Evolutionary conservation across 30 jellyfish, hydroid and myxozoan species (phyloP).

Genomic region (Chrysaora quinquecirrha): DNA sequence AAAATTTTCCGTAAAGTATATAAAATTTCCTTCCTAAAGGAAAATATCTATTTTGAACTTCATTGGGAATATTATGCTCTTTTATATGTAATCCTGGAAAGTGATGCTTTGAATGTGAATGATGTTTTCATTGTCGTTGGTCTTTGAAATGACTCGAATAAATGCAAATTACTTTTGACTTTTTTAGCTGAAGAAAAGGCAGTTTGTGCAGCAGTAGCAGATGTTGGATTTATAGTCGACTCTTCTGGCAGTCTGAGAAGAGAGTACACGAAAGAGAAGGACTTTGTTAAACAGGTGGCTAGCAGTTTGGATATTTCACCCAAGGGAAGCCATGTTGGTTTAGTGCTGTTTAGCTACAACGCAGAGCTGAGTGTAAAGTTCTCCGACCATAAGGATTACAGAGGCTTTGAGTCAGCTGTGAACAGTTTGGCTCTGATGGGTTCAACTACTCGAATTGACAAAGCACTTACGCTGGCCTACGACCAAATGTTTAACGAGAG

Average conservation of each 20-base stretch:
- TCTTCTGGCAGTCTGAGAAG: conserved; percentile 68
- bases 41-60: too few relatives aligned
- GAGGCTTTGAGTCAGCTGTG: conserved; percentile 47
- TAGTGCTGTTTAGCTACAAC: conserved; percentile 45
- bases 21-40: too few relatives aligned
- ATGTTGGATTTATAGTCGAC: conserved; percentile 67
- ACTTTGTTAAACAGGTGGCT: conserved; percentile 48
- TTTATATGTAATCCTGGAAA: too few relatives aligned
- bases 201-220: conserved; percentile 41
- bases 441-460: conserved; percentile 68
- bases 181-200: conserved; percentile 16
- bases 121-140: too few relatives aligned
- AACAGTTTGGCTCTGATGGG: conserved; percentile 54
- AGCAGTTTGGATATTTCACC: conserved; percentile 27
- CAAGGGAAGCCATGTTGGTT: conserved; percentile 60
- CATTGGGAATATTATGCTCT: too few relatives aligned
- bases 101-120: too few relatives aligned
- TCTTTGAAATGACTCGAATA: too few relatives aligned
- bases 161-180: too few relatives aligned
- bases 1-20: too few relatives aligned
- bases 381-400: conserved; percentile 33
- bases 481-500: conserved; percentile 35
- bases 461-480: conserved; percentile 42
- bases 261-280: conserved; percentile 60
- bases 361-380: conserved; percentile 48